These are phyloP conservation scores for Etia nguti DNA, from an alignment of 2,113 vertebrate species.

Conservation along the genomic window DNA sequence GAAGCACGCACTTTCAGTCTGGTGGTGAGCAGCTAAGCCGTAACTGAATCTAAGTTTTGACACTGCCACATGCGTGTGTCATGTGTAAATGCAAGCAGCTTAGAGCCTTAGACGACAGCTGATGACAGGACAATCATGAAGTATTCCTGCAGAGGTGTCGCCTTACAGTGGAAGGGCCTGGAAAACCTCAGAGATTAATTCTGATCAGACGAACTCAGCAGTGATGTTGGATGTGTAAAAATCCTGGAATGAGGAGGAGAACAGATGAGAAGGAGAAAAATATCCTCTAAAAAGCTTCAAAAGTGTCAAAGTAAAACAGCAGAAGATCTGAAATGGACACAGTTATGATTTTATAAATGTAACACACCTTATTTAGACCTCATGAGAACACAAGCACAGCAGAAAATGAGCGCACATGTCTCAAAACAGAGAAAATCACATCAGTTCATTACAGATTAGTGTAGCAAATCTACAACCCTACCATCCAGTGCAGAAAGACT, in stretches of 20 bases:
- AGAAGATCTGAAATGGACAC: neutral
- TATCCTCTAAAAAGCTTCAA: neutral
- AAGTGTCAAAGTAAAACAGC: neutral
- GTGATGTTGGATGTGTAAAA: neutral
- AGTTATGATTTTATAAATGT: neutral
- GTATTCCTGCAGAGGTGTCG: conserved; percentile 21
- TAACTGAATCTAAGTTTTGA: neutral
- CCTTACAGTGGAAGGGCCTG: conserved; percentile 5
- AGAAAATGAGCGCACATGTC: neutral
- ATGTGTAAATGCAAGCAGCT: neutral
- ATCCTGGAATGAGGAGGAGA: neutral
- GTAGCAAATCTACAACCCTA: neutral
- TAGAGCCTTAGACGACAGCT: conserved; percentile 39
- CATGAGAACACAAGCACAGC: neutral
- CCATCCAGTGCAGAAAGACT: conserved; percentile 3
- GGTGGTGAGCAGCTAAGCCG: neutral
- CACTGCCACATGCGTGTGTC: neutral
- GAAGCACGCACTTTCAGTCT: neutral
- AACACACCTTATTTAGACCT: neutral
- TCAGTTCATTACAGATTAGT: neutral
- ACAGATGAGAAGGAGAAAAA: neutral
- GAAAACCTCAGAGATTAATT: neutral
- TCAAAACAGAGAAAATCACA: neutral
- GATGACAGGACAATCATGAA: conserved; percentile 7
- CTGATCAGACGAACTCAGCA: conserved; percentile 1